Percentiles rank a stretch among this genome's conserved stretches.
These are phyloP conservation scores for Leguminivora glycinivorella DNA, from an alignment of 1,140 invertebrate species.

Conservation along the genomic window DNA sequence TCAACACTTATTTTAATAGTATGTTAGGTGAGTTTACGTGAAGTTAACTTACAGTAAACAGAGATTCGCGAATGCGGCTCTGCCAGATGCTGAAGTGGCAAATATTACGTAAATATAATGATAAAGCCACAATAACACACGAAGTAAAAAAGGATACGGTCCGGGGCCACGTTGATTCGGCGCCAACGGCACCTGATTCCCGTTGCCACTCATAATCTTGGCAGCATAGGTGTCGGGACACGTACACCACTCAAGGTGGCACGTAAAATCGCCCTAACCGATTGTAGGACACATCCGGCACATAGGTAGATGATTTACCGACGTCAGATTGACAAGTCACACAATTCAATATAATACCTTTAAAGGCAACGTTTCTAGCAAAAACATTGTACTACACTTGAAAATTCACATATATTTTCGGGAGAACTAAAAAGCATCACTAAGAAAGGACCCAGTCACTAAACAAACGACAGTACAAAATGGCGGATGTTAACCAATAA, in stretches of 20 bases:
- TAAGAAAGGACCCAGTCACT: slow-evolving; percentile 70
- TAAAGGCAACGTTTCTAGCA: slow-evolving; percentile 69
- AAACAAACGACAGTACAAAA: slow-evolving; percentile 79
- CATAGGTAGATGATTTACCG: slow-evolving; percentile 68
- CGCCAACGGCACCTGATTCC: slow-evolving; percentile 76
- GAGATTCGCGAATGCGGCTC: slow-evolving; percentile 62
- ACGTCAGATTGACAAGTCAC: slow-evolving; percentile 74
- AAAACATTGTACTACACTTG: slow-evolving; percentile 74
- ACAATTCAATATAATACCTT: slow-evolving; percentile 65
- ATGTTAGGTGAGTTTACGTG: slow-evolving; percentile 8
- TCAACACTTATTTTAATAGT: not conserved
- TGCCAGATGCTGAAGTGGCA: slow-evolving; percentile 62
- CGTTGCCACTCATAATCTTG: slow-evolving; percentile 76
- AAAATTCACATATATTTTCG: slow-evolving; percentile 63
- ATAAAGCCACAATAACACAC: slow-evolving; percentile 53
- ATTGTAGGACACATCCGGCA: slow-evolving; percentile 79
- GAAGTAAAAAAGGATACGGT: slow-evolving; percentile 70
- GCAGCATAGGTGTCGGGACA: slow-evolving; percentile 76
- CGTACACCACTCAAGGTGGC: slow-evolving; percentile 77
- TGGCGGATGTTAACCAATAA: slow-evolving; percentile 79
- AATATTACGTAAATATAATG: slow-evolving; percentile 75
- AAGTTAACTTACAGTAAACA: slow-evolving; percentile 29
- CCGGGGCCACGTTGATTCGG: slow-evolving; percentile 70
- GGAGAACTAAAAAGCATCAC: slow-evolving; percentile 68
- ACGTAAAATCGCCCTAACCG: slow-evolving; percentile 74